These are phyloP conservation scores for Amblyornis subalaris DNA, from an alignment of 2,113 vertebrate species.

Conservation along the genomic window DNA sequence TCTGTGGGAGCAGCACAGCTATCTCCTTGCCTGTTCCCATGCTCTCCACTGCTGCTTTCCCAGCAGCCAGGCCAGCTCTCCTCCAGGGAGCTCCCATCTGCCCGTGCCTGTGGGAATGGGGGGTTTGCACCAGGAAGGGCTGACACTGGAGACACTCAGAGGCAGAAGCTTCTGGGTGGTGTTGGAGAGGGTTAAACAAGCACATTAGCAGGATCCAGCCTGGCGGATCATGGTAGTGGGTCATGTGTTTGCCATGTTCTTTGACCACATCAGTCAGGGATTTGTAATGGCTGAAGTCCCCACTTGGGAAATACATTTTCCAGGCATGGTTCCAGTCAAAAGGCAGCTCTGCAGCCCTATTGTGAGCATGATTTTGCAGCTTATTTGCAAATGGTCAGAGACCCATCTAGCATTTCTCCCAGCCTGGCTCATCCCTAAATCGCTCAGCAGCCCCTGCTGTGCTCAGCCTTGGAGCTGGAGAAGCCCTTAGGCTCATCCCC, in stretches of 20 bases:
- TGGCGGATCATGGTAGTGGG: not conserved
- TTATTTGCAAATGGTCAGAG: constrained; percentile 53
- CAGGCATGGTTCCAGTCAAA: constrained; percentile 42
- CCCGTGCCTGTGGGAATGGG: not conserved
- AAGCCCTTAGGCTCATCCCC: not conserved
- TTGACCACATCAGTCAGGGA: constrained; percentile 2
- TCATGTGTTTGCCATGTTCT: constrained; percentile 25
- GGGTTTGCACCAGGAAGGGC: not conserved
- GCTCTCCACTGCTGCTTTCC: constrained; percentile 49
- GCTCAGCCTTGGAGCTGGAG: not conserved
- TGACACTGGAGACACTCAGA: not conserved
- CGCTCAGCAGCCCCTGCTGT: not conserved
- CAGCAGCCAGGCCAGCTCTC: not conserved
- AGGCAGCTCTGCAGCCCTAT: constrained; percentile 37
- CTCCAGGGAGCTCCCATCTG: not conserved
- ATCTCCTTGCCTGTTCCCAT: not conserved
- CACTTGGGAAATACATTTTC: constrained; percentile 54
- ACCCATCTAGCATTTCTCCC: constrained; percentile 1
- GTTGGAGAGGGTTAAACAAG: constrained; percentile 15
- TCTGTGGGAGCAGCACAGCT: not conserved
- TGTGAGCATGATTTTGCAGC: constrained; percentile 57
- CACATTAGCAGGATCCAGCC: not conserved
- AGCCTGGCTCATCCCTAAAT: not conserved
- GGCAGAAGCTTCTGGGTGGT: not conserved
- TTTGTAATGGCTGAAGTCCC: constrained; percentile 37